Conservation (phyloP, 37 sponge, comb jelly and placozoan species). For the Ephydatia muelleri region DNA sequence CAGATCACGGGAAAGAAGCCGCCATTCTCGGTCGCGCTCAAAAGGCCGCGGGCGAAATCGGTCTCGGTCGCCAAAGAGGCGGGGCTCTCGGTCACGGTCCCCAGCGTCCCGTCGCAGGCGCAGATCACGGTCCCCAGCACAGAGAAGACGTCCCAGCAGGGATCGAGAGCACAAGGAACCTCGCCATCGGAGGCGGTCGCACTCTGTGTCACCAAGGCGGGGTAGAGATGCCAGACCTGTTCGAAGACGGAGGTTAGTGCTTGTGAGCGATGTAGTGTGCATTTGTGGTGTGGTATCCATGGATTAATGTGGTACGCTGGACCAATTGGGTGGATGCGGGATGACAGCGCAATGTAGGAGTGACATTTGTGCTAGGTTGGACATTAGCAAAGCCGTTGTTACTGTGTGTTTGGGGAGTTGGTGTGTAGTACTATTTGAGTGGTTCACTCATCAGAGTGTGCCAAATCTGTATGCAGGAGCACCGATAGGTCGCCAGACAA, state of each 20-base stretch:
- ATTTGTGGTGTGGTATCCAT: not conserved
- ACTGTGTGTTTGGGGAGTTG: no score
- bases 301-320: not conserved
- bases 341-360: no score
- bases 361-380: no score
- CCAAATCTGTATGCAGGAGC: not conserved
- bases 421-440: not conserved
- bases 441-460: no score
- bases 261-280: not conserved
- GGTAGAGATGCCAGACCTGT: not conserved
- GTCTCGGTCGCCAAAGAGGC: conserved; percentile 15
- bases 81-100: conserved; percentile 13
- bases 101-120: conserved; percentile 16
- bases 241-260: not conserved
- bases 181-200: conserved; percentile 9
- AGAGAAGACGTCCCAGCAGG: conserved; percentile 4
- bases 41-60: conserved; percentile 18
- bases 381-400: no score
- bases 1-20: conserved; percentile 34
- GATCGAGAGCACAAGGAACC: conserved; percentile 6
- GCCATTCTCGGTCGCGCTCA: conserved; percentile 15
- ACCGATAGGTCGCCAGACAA: not conserved
- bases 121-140: conserved; percentile 19
- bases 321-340: not conserved
- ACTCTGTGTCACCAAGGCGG: conserved; percentile 6